Evolutionary conservation across 2,888 invertebrate genomes (phyloP).

Genomic region (Hetaerina titia): DNA sequence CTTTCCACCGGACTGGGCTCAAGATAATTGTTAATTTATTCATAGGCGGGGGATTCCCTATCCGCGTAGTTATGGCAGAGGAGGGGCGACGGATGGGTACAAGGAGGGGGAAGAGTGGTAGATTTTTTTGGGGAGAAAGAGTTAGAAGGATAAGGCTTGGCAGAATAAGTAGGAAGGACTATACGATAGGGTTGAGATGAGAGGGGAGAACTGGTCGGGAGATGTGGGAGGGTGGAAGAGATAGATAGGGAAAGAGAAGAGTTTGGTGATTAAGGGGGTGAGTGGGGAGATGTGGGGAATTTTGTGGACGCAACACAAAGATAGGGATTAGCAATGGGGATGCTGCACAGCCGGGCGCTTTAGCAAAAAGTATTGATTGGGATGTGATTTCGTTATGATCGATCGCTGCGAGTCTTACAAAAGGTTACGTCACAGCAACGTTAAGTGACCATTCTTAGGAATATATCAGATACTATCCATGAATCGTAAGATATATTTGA

Average conservation of each 20-base stretch:
- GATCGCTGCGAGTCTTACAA: background rate
- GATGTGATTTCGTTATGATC: background rate
- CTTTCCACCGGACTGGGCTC: constrained; percentile 61
- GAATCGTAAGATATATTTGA: too few species aligned
- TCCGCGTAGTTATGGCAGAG: constrained; percentile 42
- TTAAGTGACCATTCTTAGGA: too few species aligned
- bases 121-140: constrained; percentile 34
- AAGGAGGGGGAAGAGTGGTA: background rate
- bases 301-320: background rate
- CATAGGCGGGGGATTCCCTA: constrained; percentile 61
- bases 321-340: constrained; percentile 17
- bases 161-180: constrained; percentile 14
- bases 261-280: constrained; percentile 29
- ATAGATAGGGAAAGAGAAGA: constrained; percentile 7
- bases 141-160: constrained; percentile 43
- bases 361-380: background rate
- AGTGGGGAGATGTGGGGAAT: background rate
- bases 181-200: constrained; percentile 34
- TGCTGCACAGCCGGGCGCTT: background rate
- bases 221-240: background rate
- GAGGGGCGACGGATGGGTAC: background rate
- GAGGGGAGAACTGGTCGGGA: background rate
- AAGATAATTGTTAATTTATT: constrained; percentile 67
- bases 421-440: too few species aligned
- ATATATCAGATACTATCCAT: too few species aligned